phyloP scores from a whole-genome alignment of 2,797 vertebrate species.

The Sarcoramphus papa region DNA sequence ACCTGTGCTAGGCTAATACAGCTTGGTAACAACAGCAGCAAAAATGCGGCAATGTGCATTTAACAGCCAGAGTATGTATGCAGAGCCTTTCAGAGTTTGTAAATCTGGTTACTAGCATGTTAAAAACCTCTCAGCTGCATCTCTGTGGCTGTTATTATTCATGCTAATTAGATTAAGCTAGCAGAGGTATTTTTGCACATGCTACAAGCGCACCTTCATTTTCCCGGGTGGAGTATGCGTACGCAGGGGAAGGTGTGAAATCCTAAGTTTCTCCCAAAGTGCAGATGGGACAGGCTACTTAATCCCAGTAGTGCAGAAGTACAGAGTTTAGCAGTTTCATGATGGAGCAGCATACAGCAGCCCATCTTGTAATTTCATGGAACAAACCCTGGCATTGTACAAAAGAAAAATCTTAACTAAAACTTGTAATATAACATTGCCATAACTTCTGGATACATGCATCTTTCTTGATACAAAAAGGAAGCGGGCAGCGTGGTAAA shows the following conservation, averaged over 20 bases:
- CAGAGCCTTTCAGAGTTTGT: background rate
- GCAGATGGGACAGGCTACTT: background rate
- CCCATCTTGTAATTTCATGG: background rate
- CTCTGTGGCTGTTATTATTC: background rate
- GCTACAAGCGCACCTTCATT: background rate
- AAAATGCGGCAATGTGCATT: background rate
- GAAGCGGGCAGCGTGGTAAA: background rate
- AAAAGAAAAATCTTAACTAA: background rate
- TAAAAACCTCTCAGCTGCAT: background rate
- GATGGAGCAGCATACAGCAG: background rate
- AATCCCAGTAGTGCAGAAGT: background rate
- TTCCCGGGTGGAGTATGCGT: background rate
- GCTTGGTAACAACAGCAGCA: background rate
- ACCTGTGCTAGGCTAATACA: background rate
- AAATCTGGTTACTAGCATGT: background rate
- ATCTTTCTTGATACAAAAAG: background rate
- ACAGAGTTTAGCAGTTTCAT: background rate
- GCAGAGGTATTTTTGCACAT: background rate
- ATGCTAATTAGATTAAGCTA: background rate
- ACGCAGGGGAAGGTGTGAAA: background rate
- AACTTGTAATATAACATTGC: background rate
- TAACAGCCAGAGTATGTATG: background rate
- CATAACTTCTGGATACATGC: background rate
- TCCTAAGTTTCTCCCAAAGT: background rate
- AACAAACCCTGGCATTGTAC: background rate